Percentiles rank a stretch among this genome's conserved stretches.
These are phyloP conservation scores for Cephus sareptanus DNA, from an alignment of 2,888 invertebrate species.

Conservation along the genomic window DNA sequence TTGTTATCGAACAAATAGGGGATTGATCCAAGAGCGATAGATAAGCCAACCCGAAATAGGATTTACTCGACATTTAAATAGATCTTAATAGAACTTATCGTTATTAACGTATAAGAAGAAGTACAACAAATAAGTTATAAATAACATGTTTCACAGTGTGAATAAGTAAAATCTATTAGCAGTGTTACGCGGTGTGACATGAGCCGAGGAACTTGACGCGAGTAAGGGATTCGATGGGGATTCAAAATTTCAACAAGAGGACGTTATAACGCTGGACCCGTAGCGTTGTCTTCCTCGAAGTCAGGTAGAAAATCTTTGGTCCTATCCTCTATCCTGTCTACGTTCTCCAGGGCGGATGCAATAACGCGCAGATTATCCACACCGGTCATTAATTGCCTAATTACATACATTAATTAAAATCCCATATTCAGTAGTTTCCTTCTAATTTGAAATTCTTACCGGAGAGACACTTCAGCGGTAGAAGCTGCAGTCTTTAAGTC, in stretches of 20 bases:
- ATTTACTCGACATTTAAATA: not conserved
- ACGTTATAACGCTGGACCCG: conserved; percentile 67
- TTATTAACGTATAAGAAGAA: conserved; percentile 11
- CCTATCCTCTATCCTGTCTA: conserved; percentile 69
- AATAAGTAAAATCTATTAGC: conserved; percentile 8
- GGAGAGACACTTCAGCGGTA: conserved; percentile 74
- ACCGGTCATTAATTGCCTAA: conserved; percentile 74
- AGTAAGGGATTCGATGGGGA: conserved; percentile 20
- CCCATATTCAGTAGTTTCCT: not conserved
- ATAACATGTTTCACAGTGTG: conserved; percentile 34
- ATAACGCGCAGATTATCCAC: conserved; percentile 76
- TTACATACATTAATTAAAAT: conserved; percentile 13
- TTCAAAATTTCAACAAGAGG: not conserved
- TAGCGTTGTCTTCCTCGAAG: conserved; percentile 67
- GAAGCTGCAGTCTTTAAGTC: conserved; percentile 74
- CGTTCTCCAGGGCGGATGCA: conserved; percentile 73
- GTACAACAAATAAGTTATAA: conserved; percentile 10
- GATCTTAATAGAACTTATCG: not conserved
- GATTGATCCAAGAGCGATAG: not conserved
- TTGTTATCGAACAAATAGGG: not conserved
- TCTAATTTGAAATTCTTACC: conserved; percentile 61
- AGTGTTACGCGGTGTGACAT: not conserved
- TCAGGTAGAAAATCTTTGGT: conserved; percentile 67
- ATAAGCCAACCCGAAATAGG: not conserved
- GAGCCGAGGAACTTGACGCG: conserved; percentile 31